Evolutionary conservation across 2,797 vertebrate genomes (phyloP), one percentile per base, ranked within the genome.

Genomic region (Bothrops alternatus): DNA sequence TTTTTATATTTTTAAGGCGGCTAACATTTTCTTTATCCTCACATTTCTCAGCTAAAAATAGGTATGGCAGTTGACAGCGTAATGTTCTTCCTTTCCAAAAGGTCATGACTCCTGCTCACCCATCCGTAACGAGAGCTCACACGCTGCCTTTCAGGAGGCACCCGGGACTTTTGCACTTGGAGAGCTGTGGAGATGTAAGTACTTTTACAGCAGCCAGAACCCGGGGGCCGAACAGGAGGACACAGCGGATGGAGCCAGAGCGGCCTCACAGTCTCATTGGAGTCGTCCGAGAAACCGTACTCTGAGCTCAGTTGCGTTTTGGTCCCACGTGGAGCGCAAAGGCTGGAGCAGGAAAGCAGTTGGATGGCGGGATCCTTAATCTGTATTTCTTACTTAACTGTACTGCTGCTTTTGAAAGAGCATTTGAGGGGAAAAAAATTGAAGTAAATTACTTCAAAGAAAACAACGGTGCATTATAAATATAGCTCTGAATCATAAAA

Each of bases 171-270:
- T 95, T 99, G 85, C 97, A 98, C 94, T 97, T 98, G 93, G 94
- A 94, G 86, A 98, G 98, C 95, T 98, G 98, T 16, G 98, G 98
- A 1, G 98, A 98, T 93, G 96, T 98, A 88, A 98, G 98, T 96
- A 98, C 97, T 91, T 98, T 98, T 60, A 97, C 97, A 57, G 95
- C 92, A 0, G 91, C 87, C 0, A 96, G 97, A 63, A 90, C 96
- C 0, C 94, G 95, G 0, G 47, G 82, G 1, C 58, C 14, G 0
- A 94, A 96, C 56, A 94, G 90, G 55, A 96, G 90, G 82, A 94
- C 94, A 16, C 97, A 94, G 65, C 94, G 90, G 13, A 91, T 58
- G 0, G 96, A 97, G 23, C 95, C 94, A 0, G 97, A 98, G 78
- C 89, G 97, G 4, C 98, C 98, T 11, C 98, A 98, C 93, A 98